phyloP scores from a whole-genome alignment of 2,888 invertebrate species.

The Lasioglossum villosulum region DNA sequence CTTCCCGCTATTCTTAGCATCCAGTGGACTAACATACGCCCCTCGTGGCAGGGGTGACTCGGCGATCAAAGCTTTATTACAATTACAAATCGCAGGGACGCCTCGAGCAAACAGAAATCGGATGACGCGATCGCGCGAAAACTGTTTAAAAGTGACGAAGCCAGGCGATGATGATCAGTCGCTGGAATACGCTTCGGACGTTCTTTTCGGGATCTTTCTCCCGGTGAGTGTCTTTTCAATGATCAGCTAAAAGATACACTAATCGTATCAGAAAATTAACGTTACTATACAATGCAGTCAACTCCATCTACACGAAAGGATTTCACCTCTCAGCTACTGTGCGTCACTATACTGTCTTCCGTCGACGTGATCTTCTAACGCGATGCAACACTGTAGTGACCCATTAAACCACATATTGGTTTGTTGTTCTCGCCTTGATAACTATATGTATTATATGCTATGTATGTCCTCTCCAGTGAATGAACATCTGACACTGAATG shows the following conservation, averaged over 20 bases:
- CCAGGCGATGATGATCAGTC: not conserved
- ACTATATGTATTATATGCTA: not conserved
- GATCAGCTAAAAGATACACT: not conserved
- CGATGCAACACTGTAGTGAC: not conserved
- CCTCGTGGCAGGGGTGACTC: not conserved
- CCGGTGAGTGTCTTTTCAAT: slow-evolving; percentile 9
- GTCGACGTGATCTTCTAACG: not conserved
- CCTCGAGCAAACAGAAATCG: slow-evolving; percentile 18
- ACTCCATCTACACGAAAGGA: slow-evolving; percentile 6
- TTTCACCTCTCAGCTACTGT: not conserved
- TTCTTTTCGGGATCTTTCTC: slow-evolving; percentile 5
- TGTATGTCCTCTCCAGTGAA: not conserved
- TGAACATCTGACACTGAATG: not conserved
- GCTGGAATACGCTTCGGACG: slow-evolving; percentile 12
- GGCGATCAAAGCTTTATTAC: slow-evolving; percentile 29
- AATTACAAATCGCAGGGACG: slow-evolving; percentile 28
- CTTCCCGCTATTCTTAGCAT: not conserved
- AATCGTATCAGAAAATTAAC: not conserved
- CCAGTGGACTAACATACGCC: not conserved
- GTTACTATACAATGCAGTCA: not conserved
- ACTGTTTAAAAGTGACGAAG: slow-evolving; percentile 28
- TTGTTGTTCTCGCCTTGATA: not conserved
- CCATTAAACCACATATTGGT: not conserved
- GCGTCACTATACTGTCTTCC: not conserved
- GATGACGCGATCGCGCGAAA: slow-evolving; percentile 5